phyloP scores from a whole-genome alignment of 2,888 invertebrate genomes.

The Mythimna albipuncta region DNA sequence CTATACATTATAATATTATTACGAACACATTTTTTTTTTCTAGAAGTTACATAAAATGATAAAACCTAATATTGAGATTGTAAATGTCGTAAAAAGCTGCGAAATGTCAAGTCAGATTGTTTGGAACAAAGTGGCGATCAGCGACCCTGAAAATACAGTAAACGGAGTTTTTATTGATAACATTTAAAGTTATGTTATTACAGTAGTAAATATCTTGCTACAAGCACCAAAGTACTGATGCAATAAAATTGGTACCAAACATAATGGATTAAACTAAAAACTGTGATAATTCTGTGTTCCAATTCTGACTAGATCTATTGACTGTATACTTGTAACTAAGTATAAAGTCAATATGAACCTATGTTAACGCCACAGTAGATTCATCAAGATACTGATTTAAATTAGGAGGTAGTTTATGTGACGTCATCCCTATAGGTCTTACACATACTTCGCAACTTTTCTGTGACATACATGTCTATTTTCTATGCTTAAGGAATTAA shows the following conservation, averaged over 20 bases:
- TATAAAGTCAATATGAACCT: conserved; percentile 77
- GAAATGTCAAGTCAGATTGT: conserved; percentile 83
- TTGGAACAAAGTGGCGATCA: conserved; percentile 74
- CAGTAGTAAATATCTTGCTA: conserved; percentile 29
- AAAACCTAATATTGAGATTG: conserved; percentile 89
- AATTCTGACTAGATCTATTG: conserved; percentile 88
- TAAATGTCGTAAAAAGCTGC: conserved; percentile 88
- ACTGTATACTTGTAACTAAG: conserved; percentile 70
- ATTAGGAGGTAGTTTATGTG: conserved; percentile 89
- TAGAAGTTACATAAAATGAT: conserved; percentile 82
- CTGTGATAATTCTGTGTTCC: conserved; percentile 81
- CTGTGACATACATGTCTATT: conserved; percentile 86
- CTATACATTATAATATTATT: conserved; percentile 81
- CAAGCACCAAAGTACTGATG: conserved; percentile 40
- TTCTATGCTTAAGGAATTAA: conserved; percentile 90
- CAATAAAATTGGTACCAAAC: conserved; percentile 46
- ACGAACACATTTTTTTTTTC: conserved; percentile 88
- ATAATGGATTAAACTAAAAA: conserved; percentile 53
- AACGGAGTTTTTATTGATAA: conserved; percentile 39
- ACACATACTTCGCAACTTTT: conserved; percentile 88
- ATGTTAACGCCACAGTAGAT: conserved; percentile 78
- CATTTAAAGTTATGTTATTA: conserved; percentile 16
- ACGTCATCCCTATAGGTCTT: conserved; percentile 74
- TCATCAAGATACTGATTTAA: conserved; percentile 85
- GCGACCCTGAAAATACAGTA: conserved; percentile 41